These are phyloP conservation scores for Petaurus breviceps DNA, from an alignment of 2,113 vertebrate species.

Conservation along the genomic window DNA sequence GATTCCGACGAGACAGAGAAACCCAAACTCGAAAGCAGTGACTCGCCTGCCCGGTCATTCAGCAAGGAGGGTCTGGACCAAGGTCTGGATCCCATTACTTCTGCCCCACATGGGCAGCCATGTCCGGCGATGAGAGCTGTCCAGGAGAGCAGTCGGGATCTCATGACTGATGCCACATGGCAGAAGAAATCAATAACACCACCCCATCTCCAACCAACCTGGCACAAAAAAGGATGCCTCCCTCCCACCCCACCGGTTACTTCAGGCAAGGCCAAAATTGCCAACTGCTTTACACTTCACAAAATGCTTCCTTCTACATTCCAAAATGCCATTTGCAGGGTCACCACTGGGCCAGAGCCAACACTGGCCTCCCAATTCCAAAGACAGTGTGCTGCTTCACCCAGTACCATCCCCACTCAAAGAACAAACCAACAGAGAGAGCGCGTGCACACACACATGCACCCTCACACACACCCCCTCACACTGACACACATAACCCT, in stretches of 20 bases:
- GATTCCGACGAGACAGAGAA: neutral
- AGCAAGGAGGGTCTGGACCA: neutral
- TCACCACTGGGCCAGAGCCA: neutral
- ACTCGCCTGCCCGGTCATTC: neutral
- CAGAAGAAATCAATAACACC: neutral
- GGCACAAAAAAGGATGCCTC: neutral
- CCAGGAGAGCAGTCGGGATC: neutral
- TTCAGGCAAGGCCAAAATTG: neutral
- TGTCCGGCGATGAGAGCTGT: neutral
- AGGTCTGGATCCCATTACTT: too few species aligned
- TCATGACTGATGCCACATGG: neutral
- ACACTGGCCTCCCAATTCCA: neutral
- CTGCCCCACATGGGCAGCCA: neutral
- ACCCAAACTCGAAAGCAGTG: neutral
- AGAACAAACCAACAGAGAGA: neutral
- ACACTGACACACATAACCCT: too few species aligned
- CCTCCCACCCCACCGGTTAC: neutral
- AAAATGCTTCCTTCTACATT: neutral
- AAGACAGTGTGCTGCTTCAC: neutral
- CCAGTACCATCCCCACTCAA: neutral
- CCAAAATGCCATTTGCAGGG: neutral
- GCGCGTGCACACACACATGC: too few species aligned
- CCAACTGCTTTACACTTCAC: neutral
- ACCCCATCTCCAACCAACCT: neutral
- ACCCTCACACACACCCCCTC: too few species aligned